These are phyloP conservation scores for Leptodirus hochenwartii DNA, from an alignment of 2,888 invertebrate genomes.

Conservation along the genomic window DNA sequence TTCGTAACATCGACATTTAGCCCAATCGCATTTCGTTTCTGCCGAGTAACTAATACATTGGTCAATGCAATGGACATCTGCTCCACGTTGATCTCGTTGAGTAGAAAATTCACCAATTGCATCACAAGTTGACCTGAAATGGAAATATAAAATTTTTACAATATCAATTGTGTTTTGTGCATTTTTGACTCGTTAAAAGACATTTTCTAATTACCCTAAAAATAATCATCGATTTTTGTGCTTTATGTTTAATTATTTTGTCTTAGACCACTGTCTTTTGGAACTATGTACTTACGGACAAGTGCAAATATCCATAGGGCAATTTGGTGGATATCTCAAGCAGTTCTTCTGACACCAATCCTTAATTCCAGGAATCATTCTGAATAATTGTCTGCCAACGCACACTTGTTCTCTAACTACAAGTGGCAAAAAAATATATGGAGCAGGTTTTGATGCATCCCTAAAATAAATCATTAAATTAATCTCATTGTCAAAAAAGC, in stretches of 20 bases:
- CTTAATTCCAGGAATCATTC: constrained; percentile 54
- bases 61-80: constrained; percentile 74
- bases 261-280: too few relatives aligned
- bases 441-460: constrained; percentile 41
- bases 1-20: constrained; percentile 37
- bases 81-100: constrained; percentile 42
- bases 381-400: constrained; percentile 43
- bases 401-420: constrained; percentile 72
- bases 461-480: too few relatives aligned
- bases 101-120: constrained; percentile 45
- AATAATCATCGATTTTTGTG: too few relatives aligned
- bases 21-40: constrained; percentile 50
- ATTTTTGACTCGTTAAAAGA: too few relatives aligned
- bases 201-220: too few relatives aligned
- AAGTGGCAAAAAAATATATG: constrained; percentile 48
- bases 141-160: constrained; percentile 11
- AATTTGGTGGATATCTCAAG: constrained; percentile 70
- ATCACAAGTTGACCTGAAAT: constrained; percentile 56
- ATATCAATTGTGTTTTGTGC: constrained; percentile 3
- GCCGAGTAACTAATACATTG: constrained; percentile 65
- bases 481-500: too few relatives aligned
- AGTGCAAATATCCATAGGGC: constrained; percentile 53
- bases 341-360: constrained; percentile 78
- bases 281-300: constrained; percentile 60
- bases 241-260: too few relatives aligned